Percentiles rank a stretch among this genome's conserved stretches.
These are phyloP conservation scores for Mastigias papua DNA, from an alignment of 30 jellyfish, hydroid and myxozoan genomes.

Conservation along the genomic window DNA sequence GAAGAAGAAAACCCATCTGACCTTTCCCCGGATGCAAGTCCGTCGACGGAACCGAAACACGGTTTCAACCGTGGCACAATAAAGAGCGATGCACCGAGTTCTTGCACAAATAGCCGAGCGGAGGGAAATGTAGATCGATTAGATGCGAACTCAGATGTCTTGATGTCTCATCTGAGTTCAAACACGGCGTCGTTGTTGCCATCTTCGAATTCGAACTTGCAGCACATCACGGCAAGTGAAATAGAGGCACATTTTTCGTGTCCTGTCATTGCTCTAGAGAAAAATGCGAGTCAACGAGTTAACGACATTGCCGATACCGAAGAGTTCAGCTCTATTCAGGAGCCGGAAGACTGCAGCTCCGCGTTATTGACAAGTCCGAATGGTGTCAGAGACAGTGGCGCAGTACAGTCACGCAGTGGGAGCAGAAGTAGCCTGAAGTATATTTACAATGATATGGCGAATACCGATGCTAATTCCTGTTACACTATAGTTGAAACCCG, in stretches of 20 bases:
- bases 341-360: slow-evolving; percentile 28
- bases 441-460: slow-evolving; percentile 46
- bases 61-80: background rate
- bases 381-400: slow-evolving; percentile 39
- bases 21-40: slow-evolving; percentile 63
- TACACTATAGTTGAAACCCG: slow-evolving; percentile 66
- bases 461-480: slow-evolving; percentile 43
- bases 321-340: slow-evolving; percentile 62
- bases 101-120: background rate
- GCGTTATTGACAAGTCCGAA: slow-evolving; percentile 19
- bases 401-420: slow-evolving; percentile 61
- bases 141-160: background rate
- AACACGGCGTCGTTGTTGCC: background rate
- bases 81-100: background rate
- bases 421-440: slow-evolving; percentile 79
- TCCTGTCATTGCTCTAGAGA: background rate
- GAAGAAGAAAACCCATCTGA: slow-evolving; percentile 89
- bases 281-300: background rate
- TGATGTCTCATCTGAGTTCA: background rate
- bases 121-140: background rate
- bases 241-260: background rate
- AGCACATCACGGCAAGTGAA: background rate
- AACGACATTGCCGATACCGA: slow-evolving; percentile 6
- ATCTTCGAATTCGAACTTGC: background rate
- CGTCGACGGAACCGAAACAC: slow-evolving; percentile 25